These are phyloP conservation scores for Ptilodon capucinus DNA, from an alignment of 2,888 invertebrate species.

Conservation along the genomic window DNA sequence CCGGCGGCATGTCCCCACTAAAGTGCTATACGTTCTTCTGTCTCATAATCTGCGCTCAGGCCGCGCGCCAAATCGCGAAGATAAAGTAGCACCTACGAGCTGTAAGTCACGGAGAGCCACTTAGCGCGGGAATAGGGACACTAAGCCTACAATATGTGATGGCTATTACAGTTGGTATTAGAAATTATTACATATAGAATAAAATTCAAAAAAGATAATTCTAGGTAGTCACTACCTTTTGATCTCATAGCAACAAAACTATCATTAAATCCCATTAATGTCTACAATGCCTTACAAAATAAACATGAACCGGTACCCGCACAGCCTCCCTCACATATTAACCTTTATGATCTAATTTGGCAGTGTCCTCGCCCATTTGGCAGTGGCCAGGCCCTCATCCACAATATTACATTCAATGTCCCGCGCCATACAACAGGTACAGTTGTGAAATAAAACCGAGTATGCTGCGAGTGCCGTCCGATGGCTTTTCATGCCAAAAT, in stretches of 20 bases:
- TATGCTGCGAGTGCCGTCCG: conserved; percentile 23
- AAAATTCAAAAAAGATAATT: too few species aligned
- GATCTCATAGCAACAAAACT: not conserved
- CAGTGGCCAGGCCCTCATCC: conserved; percentile 40
- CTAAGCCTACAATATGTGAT: not conserved
- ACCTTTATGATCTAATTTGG: conserved; percentile 77
- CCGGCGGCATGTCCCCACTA: not conserved
- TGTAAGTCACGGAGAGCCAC: not conserved
- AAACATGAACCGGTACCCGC: conserved; percentile 35
- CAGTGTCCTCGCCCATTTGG: conserved; percentile 61
- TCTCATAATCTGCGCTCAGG: conserved; percentile 1
- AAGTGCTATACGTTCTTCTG: not conserved
- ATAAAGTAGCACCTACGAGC: conserved; percentile 2
- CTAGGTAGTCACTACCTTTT: too few species aligned
- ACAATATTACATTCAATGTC: conserved; percentile 50
- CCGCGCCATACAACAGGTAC: conserved; percentile 58
- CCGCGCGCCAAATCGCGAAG: not conserved
- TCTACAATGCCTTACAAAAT: conserved; percentile 18
- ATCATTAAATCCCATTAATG: not conserved
- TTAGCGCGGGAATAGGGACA: not conserved
- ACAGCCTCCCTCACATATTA: conserved; percentile 53
- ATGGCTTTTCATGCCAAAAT: conserved; percentile 27
- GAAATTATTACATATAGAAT: too few species aligned
- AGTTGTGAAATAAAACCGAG: conserved; percentile 25
- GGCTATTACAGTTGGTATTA: too few species aligned